Conservation (phyloP, 2,888 invertebrate genomes). For the Epicampocera succincta region DNA sequence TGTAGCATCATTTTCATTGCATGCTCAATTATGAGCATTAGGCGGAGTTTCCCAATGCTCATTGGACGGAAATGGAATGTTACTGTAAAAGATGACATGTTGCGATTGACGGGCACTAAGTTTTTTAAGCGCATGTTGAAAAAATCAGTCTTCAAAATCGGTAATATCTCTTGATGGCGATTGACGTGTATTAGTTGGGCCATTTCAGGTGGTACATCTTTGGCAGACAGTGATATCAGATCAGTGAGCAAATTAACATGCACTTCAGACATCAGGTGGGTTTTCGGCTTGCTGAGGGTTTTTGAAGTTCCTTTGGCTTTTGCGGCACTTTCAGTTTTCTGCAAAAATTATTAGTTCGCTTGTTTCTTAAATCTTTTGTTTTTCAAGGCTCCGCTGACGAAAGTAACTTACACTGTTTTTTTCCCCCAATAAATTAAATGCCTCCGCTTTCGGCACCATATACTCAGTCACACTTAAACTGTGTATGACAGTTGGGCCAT, state of each 20-base stretch:
- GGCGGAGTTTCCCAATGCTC: constrained; percentile 89
- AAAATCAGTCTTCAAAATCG: constrained; percentile 91
- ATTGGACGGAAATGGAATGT: constrained; percentile 88
- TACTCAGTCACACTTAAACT: constrained; percentile 88
- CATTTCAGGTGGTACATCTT: constrained; percentile 87
- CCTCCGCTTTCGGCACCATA: constrained; percentile 88
- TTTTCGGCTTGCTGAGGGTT: constrained; percentile 78
- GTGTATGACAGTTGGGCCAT: constrained; percentile 85
- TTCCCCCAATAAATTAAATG: constrained; percentile 87
- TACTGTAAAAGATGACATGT: constrained; percentile 85
- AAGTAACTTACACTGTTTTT: constrained; percentile 73
- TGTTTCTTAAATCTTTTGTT: constrained; percentile 59
- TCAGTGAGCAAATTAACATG: constrained; percentile 91
- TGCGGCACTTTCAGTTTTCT: constrained; percentile 40
- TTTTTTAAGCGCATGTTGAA: constrained; percentile 90
- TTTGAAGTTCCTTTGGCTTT: not conserved
- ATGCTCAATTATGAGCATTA: constrained; percentile 89
- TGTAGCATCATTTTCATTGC: constrained; percentile 87
- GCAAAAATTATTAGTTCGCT: constrained; percentile 34
- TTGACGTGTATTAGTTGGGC: constrained; percentile 85
- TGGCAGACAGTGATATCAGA: constrained; percentile 85
- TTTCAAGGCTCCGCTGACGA: not conserved
- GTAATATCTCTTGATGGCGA: constrained; percentile 86
- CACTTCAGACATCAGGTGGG: constrained; percentile 89
- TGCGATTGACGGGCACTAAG: constrained; percentile 85